phyloP scores from a whole-genome alignment of 2,113 vertebrate genomes.

The Clupea harengus region DNA sequence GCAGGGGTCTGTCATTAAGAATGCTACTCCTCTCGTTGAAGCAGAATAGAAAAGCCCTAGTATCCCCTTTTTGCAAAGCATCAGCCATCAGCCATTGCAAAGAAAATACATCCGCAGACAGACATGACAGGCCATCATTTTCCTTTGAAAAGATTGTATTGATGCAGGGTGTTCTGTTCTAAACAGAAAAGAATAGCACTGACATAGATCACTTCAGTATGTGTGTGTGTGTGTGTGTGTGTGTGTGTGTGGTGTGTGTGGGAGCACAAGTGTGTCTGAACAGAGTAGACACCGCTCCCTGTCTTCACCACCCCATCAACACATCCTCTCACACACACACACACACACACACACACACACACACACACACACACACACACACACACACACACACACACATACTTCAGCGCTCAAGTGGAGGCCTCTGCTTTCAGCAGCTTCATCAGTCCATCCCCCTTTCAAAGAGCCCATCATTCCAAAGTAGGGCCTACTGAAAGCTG shows the following conservation, averaged over 20 bases:
- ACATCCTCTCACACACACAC: not conserved
- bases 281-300: not conserved
- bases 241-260: not conserved
- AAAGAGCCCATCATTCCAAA: not conserved
- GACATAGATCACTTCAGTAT: not conserved
- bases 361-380: not conserved
- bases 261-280: not conserved
- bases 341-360: not conserved
- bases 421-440: not conserved
- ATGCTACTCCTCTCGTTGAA: constrained; percentile 30
- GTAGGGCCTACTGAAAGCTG: not conserved
- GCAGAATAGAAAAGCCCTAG: constrained; percentile 16
- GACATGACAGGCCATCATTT: constrained; percentile 37
- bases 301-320: not conserved
- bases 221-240: not conserved
- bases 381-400: not conserved
- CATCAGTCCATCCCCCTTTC: not conserved
- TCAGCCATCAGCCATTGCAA: not conserved
- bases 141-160: constrained; percentile 17
- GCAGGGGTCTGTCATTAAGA: constrained; percentile 40
- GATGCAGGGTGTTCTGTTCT: not conserved
- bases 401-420: not conserved
- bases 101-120: not conserved
- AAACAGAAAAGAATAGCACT: not conserved
- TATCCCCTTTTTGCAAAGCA: constrained; percentile 25